Conservation (phyloP, 2,888 invertebrate genomes). For the Agrochola lota region DNA sequence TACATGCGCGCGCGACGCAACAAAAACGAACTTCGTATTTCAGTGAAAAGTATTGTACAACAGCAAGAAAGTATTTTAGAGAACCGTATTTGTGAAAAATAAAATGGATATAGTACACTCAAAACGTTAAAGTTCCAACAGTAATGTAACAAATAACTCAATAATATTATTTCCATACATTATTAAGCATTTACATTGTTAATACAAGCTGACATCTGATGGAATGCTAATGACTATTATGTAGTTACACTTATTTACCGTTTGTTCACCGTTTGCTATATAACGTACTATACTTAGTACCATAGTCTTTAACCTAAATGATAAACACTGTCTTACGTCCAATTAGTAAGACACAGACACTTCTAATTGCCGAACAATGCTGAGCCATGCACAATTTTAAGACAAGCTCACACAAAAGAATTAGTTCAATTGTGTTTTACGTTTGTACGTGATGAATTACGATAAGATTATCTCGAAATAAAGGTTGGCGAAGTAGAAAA, state of each 20-base stretch:
- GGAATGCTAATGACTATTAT: slow-evolving; percentile 61
- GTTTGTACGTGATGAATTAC: slow-evolving; percentile 51
- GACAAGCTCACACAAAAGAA: slow-evolving; percentile 47
- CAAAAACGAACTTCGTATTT: slow-evolving; percentile 34
- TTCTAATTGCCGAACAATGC: slow-evolving; percentile 55
- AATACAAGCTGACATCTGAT: slow-evolving; percentile 64
- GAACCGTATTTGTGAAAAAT: slow-evolving; percentile 8
- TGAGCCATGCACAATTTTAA: slow-evolving; percentile 67
- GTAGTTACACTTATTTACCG: slow-evolving; percentile 61
- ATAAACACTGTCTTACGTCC: slow-evolving; percentile 62
- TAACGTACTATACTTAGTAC: slow-evolving; percentile 53
- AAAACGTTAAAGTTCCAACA: slow-evolving; percentile 26
- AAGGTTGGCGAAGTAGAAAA: slow-evolving; percentile 11
- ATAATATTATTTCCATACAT: slow-evolving; percentile 52
- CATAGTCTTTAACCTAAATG: slow-evolving; percentile 60
- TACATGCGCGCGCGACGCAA: slow-evolving; percentile 51
- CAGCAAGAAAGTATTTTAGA: slow-evolving; percentile 37
- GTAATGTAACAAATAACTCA: slow-evolving; percentile 18
- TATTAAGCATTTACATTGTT: slow-evolving; percentile 68
- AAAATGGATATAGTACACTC: slow-evolving; percentile 23
- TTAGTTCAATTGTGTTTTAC: slow-evolving; percentile 51
- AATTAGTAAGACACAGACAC: slow-evolving; percentile 61
- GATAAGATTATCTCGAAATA: slow-evolving; percentile 11
- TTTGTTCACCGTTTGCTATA: slow-evolving; percentile 56
- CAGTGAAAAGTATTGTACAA: slow-evolving; percentile 56